Percentiles rank a stretch among this genome's conserved stretches.
phyloP scores from a whole-genome alignment of 2,888 invertebrate species.

The Sceliomorpha sp. region DNA sequence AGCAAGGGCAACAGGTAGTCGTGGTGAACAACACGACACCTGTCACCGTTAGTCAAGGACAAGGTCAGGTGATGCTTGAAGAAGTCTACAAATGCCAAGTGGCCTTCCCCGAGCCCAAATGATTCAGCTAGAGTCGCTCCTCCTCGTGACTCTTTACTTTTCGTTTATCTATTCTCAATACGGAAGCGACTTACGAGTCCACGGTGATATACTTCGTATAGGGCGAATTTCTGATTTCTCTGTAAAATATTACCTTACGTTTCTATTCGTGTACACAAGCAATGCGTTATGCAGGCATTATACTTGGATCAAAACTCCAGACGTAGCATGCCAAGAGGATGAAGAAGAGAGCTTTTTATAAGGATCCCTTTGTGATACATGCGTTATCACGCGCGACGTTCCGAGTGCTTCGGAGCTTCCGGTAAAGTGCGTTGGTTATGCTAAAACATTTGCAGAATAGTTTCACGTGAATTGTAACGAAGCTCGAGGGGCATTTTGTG shows the following conservation, averaged over 20 bases:
- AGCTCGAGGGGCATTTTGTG: too few relatives aligned
- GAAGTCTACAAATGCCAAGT: conserved; percentile 80
- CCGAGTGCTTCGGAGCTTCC: too few relatives aligned
- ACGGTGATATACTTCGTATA: conserved; percentile 16
- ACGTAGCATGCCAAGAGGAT: too few relatives aligned
- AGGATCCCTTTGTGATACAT: too few relatives aligned
- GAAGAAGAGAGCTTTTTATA: too few relatives aligned
- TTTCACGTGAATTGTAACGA: too few relatives aligned
- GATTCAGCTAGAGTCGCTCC: conserved; percentile 71
- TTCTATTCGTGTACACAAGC: too few relatives aligned
- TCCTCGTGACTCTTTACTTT: background rate
- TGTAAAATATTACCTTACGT: conserved; percentile 15
- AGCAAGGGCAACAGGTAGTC: conserved; percentile 75
- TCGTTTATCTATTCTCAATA: background rate
- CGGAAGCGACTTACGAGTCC: background rate
- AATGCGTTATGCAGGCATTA: too few relatives aligned
- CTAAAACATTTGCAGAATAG: too few relatives aligned
- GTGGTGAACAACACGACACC: conserved; percentile 78
- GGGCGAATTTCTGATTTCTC: background rate
- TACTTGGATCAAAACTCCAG: too few relatives aligned
- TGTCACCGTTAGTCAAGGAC: conserved; percentile 77
- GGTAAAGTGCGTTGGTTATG: too few relatives aligned
- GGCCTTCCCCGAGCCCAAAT: conserved; percentile 79
- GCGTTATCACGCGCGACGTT: too few relatives aligned
- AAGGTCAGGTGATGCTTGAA: conserved; percentile 78